Conservation (phyloP, 2,113 vertebrate genomes). For the Machaerirhynchus nigripectus region DNA sequence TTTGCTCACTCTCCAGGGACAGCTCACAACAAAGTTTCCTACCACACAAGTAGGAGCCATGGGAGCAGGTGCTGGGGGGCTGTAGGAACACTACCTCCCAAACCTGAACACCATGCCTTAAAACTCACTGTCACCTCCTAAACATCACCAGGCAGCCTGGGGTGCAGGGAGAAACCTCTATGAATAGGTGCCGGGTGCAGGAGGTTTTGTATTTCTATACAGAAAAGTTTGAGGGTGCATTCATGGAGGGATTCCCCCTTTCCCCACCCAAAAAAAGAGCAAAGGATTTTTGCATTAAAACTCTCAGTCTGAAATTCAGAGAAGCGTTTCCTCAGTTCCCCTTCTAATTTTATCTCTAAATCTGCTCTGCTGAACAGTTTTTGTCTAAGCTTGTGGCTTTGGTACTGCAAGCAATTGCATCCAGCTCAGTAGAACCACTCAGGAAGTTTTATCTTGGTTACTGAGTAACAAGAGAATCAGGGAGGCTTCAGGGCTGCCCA, state of each 20-base stretch:
- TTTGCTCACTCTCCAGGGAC: not conserved
- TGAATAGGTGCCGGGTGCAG: not conserved
- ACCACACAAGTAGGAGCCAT: not conserved
- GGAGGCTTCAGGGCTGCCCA: not conserved
- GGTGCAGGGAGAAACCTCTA: not conserved
- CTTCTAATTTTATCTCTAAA: not conserved
- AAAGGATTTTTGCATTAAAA: not conserved
- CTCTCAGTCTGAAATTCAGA: not conserved
- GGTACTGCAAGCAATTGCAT: not conserved
- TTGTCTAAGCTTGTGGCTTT: not conserved
- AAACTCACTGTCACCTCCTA: not conserved
- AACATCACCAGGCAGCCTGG: not conserved
- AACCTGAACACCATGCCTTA: not conserved
- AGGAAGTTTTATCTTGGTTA: not conserved
- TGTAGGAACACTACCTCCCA: not conserved
- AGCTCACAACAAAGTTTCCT: not conserved
- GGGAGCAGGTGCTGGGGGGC: accelerated
- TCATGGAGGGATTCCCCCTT: not conserved
- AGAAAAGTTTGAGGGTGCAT: not conserved
- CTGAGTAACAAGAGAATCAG: not conserved
- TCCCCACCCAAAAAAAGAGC: not conserved
- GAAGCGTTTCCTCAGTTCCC: not conserved
- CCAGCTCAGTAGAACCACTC: not conserved
- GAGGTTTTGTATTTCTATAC: not conserved
- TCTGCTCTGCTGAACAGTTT: not conserved